Conservation (phyloP, 2,888 invertebrate species). For the Priocnemis perturbator region DNA sequence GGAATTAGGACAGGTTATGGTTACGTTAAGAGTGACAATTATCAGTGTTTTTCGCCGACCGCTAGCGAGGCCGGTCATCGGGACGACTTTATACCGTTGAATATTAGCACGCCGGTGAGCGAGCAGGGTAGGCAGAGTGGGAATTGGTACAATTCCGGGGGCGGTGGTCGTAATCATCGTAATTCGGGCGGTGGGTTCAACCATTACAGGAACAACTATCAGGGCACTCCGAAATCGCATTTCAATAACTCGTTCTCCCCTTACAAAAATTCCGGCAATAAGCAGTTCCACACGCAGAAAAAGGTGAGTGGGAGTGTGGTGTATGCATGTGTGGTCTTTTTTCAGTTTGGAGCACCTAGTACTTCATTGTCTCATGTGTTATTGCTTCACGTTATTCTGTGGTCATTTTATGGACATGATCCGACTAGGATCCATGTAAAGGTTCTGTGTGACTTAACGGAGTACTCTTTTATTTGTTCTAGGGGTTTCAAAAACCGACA, state of each 20-base stretch:
- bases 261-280: constrained; percentile 37
- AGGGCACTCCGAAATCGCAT: constrained; percentile 49
- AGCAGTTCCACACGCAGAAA: constrained; percentile 42
- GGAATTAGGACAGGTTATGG: constrained; percentile 51
- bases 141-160: constrained; percentile 44
- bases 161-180: constrained; percentile 27
- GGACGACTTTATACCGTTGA: constrained; percentile 61
- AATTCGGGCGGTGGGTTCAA: constrained; percentile 40
- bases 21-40: constrained; percentile 33
- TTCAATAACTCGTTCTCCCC: constrained; percentile 43
- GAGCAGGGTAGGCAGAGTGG: constrained; percentile 39
- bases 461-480: constrained; percentile 25
- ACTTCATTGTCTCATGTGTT: background rate
- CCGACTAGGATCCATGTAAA: background rate
- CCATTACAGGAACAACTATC: constrained; percentile 47
- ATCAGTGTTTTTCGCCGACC: constrained; percentile 41
- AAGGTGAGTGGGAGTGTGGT: constrained; percentile 40
- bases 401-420: background rate
- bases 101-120: constrained; percentile 46
- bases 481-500: constrained; percentile 50
- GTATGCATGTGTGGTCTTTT: background rate
- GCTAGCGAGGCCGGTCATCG: constrained; percentile 24
- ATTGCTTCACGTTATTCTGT: background rate
- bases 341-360: background rate
- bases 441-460: too few species aligned